A percentile compares a stretch with the other conserved stretches of the same genome.
phyloP scores from a whole-genome alignment of 1,140 invertebrate species.

The Drosophila nikananu region DNA sequence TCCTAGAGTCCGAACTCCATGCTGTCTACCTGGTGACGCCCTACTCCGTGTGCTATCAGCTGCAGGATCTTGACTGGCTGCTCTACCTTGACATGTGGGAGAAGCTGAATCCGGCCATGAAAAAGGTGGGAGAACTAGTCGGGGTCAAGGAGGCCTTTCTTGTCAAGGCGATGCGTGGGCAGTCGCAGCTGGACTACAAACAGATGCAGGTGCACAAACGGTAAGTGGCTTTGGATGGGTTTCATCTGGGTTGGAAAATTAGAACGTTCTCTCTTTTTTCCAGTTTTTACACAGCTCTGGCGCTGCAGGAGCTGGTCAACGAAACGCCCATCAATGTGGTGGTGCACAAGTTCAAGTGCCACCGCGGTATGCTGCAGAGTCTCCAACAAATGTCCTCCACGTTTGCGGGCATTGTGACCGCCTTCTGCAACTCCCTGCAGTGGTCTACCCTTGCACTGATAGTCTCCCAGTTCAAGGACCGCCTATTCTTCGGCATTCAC shows the following conservation, averaged over 20 bases:
- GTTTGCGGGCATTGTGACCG: slow-evolving; percentile 96
- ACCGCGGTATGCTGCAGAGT: slow-evolving; percentile 95
- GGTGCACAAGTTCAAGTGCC: slow-evolving; percentile 93
- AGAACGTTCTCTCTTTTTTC: neutral
- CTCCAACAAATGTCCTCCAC: slow-evolving; percentile 97
- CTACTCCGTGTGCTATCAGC: slow-evolving; percentile 92
- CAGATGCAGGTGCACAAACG: slow-evolving; percentile 87
- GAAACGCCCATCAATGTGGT: slow-evolving; percentile 94
- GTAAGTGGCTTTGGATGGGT: slow-evolving; percentile 56
- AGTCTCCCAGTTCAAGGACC: slow-evolving; percentile 96
- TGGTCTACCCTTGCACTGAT: slow-evolving; percentile 96
- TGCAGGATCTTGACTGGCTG: slow-evolving; percentile 95
- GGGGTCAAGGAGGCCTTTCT: slow-evolving; percentile 96
- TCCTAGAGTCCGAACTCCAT: slow-evolving; percentile 97
- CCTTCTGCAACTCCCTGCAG: slow-evolving; percentile 96
- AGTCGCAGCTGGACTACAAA: slow-evolving; percentile 86
- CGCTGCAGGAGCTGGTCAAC: slow-evolving; percentile 96
- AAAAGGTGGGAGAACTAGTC: slow-evolving; percentile 95
- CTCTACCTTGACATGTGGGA: slow-evolving; percentile 94
- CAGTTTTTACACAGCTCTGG: slow-evolving; percentile 96
- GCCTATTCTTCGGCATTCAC: slow-evolving; percentile 97
- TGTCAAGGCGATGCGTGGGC: slow-evolving; percentile 91
- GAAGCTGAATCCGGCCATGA: slow-evolving; percentile 91
- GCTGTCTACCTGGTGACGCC: slow-evolving; percentile 97
- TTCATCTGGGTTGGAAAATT: neutral